Evolutionary conservation across 2,888 invertebrate species (phyloP).

Genomic region (Saturnia japonica): DNA sequence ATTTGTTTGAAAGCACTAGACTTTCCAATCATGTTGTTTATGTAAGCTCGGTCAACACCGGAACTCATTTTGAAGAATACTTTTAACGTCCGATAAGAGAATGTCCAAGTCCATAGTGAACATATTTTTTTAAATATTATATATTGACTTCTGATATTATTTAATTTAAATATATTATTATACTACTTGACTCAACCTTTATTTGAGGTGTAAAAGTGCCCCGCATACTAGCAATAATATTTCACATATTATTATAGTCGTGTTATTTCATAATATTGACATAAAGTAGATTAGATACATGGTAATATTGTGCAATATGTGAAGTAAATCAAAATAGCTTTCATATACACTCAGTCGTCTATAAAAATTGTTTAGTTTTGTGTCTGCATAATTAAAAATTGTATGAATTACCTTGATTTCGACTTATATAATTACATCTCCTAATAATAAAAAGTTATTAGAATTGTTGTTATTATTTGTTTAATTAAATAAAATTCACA

Average conservation of each 20-base stretch:
- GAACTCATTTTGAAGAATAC: constrained; percentile 9
- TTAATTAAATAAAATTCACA: no score
- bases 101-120: constrained; percentile 28
- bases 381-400: not conserved
- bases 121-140: constrained; percentile 19
- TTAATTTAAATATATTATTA: not conserved
- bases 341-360: not conserved
- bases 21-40: not conserved
- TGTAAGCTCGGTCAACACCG: constrained; percentile 3
- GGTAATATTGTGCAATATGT: no score
- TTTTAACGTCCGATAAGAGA: constrained; percentile 6
- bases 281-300: no score
- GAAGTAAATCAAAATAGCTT: no score
- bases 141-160: not conserved
- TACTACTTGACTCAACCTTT: not conserved
- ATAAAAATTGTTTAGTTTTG: not conserved
- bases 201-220: not conserved
- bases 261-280: not conserved
- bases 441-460: no score
- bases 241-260: not conserved
- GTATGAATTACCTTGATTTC: not conserved
- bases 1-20: constrained; percentile 47
- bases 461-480: no score
- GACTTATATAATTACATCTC: not conserved
- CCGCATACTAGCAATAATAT: constrained; percentile 5